Percentiles rank a stretch among this genome's conserved stretches.
phyloP scores from a whole-genome alignment of 2,113 vertebrate genomes.

The Mormoops blainvillei region DNA sequence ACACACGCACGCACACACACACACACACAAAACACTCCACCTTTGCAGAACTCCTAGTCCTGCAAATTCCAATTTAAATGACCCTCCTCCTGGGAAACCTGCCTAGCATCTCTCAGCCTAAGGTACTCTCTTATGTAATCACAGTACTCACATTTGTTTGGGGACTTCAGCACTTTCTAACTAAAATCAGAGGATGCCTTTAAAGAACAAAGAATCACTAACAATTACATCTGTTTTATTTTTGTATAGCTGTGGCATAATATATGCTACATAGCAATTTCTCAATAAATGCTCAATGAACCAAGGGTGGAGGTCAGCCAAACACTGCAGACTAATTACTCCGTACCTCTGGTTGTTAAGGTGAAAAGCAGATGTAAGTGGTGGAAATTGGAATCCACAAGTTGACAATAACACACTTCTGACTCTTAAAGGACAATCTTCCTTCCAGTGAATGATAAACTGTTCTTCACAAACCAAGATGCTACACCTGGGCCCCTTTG shows the following conservation, averaged over 20 bases:
- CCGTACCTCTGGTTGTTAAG: not conserved
- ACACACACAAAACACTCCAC: not conserved
- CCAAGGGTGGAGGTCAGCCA: not conserved
- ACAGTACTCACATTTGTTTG: not conserved
- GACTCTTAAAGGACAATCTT: not conserved
- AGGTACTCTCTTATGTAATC: not conserved
- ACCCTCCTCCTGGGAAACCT: not conserved
- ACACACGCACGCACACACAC: not conserved
- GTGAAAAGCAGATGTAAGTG: not conserved
- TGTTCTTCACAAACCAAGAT: not conserved
- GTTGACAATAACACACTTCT: not conserved
- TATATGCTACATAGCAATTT: not conserved
- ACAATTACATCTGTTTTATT: not conserved
- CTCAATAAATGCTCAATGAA: not conserved
- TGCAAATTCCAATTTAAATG: not conserved
- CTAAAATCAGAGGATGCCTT: not conserved
- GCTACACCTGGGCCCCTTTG: not conserved
- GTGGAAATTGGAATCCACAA: not conserved
- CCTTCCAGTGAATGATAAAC: not conserved
- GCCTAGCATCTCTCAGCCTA: not conserved
- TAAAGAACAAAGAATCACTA: not conserved
- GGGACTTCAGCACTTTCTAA: not conserved
- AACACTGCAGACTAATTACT: not conserved
- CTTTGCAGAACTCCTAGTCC: not conserved
- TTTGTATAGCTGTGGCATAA: not conserved